phyloP scores from a whole-genome alignment of 2,888 invertebrate genomes.

The Polydrusus cervinus region DNA sequence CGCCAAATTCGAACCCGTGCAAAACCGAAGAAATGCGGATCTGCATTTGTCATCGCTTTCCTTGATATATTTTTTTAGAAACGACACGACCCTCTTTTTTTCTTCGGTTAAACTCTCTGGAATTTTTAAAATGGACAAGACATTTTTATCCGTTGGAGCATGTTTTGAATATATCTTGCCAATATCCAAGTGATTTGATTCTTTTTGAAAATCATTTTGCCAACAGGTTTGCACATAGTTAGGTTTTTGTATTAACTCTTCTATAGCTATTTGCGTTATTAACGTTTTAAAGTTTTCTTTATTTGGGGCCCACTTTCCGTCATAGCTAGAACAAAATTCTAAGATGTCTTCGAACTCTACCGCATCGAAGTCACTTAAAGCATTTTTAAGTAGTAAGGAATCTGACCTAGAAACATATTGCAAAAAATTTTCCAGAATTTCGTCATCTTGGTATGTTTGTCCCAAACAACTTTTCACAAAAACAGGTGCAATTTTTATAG shows the following conservation, averaged over 20 bases:
- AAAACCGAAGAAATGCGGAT: slow-evolving; percentile 32
- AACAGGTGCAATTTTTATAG: slow-evolving; percentile 45
- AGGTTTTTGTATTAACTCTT: slow-evolving; percentile 49
- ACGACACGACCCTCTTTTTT: neutral
- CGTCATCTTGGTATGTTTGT: slow-evolving; percentile 29
- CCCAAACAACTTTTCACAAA: slow-evolving; percentile 46
- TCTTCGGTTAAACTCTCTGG: slow-evolving; percentile 23
- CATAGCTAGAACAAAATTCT: slow-evolving; percentile 45
- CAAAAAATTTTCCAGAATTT: slow-evolving; percentile 44
- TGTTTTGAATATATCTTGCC: slow-evolving; percentile 36
- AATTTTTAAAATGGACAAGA: slow-evolving; percentile 30
- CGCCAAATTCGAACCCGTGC: slow-evolving; percentile 1
- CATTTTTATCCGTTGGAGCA: slow-evolving; percentile 39
- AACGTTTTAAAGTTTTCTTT: slow-evolving; percentile 39
- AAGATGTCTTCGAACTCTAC: slow-evolving; percentile 37
- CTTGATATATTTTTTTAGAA: slow-evolving; percentile 24
- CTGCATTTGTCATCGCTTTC: slow-evolving; percentile 32
- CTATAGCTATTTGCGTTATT: slow-evolving; percentile 41
- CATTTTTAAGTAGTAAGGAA: slow-evolving; percentile 31
- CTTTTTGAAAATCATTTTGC: slow-evolving; percentile 12
- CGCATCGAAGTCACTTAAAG: slow-evolving; percentile 37
- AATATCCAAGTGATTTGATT: slow-evolving; percentile 27
- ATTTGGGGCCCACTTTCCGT: slow-evolving; percentile 37
- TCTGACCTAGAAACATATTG: slow-evolving; percentile 42
- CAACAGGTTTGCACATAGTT: slow-evolving; percentile 37